Evolutionary conservation across 2,888 invertebrate species (phyloP).

Genomic region (Petrolisthes manimaculis): DNA sequence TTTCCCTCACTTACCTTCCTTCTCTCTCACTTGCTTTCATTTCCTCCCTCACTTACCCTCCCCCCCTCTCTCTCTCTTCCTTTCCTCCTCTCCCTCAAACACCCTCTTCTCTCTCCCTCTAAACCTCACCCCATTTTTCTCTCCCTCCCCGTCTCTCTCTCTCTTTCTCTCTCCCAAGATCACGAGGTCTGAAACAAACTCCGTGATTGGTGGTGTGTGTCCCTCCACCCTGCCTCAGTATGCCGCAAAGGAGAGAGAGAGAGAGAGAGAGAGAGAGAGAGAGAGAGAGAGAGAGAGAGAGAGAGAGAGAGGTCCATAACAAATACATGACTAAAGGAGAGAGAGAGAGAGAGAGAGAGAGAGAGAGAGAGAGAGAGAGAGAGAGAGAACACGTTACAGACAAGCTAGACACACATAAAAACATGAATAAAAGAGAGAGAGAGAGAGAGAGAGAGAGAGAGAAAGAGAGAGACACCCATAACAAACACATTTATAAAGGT

Average conservation of each 20-base stretch:
- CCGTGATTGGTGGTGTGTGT: too few species aligned
- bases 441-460: not conserved
- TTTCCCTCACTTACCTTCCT: not conserved
- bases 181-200: too few species aligned
- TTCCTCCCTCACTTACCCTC: not conserved
- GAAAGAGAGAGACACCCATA: not conserved
- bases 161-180: not conserved
- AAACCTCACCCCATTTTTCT: not conserved
- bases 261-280: too few species aligned
- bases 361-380: not conserved
- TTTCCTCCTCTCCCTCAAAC: not conserved
- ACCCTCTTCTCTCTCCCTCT: not conserved
- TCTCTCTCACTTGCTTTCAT: not conserved
- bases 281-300: not conserved
- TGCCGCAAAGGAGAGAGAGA: not conserved
- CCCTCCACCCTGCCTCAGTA: not conserved
- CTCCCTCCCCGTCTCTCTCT: not conserved
- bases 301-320: not conserved
- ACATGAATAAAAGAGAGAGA: not conserved
- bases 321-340: not conserved
- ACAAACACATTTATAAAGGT: not conserved
- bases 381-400: not conserved
- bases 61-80: not conserved
- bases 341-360: conserved; percentile 10
- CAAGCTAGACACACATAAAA: not conserved